phyloP scores from a whole-genome alignment of 2,888 invertebrate species.

The Amblyjoppa proteus region DNA sequence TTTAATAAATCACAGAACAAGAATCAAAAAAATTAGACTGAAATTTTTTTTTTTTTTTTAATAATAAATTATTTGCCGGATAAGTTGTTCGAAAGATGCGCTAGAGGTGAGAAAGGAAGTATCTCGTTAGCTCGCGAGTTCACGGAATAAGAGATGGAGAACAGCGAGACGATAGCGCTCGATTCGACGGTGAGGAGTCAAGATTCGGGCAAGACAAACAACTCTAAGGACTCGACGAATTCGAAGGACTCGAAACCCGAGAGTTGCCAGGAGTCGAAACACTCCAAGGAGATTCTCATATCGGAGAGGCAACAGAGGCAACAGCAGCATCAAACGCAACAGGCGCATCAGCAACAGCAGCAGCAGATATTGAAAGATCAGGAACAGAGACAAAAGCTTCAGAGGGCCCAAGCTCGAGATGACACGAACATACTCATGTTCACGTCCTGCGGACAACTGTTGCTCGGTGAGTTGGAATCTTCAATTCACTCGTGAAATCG shows the following conservation, averaged over 20 bases:
- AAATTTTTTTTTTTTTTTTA: too few relatives aligned
- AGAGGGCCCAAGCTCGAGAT: slow-evolving; percentile 73
- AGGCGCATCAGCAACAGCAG: slow-evolving; percentile 56
- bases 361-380: slow-evolving; percentile 62
- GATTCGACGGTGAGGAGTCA: slow-evolving; percentile 83
- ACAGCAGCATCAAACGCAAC: slow-evolving; percentile 72
- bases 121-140: slow-evolving; percentile 4
- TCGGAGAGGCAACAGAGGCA: slow-evolving; percentile 76
- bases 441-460: slow-evolving; percentile 82
- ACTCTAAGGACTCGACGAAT: slow-evolving; percentile 79
- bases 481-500: neutral
- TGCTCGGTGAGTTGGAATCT: slow-evolving; percentile 76
- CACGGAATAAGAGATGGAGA: slow-evolving; percentile 68
- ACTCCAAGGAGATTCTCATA: slow-evolving; percentile 83
- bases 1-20: neutral
- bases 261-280: slow-evolving; percentile 81
- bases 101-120: slow-evolving; percentile 16
- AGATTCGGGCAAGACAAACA: slow-evolving; percentile 77
- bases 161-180: slow-evolving; percentile 75
- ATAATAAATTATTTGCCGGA: neutral
- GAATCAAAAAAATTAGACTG: neutral
- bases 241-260: slow-evolving; percentile 80
- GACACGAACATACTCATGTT: slow-evolving; percentile 82
- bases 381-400: slow-evolving; percentile 63
- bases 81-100: slow-evolving; percentile 23